These are phyloP conservation scores for Alethe castanea DNA, from an alignment of 2,113 vertebrate species.

Conservation along the genomic window DNA sequence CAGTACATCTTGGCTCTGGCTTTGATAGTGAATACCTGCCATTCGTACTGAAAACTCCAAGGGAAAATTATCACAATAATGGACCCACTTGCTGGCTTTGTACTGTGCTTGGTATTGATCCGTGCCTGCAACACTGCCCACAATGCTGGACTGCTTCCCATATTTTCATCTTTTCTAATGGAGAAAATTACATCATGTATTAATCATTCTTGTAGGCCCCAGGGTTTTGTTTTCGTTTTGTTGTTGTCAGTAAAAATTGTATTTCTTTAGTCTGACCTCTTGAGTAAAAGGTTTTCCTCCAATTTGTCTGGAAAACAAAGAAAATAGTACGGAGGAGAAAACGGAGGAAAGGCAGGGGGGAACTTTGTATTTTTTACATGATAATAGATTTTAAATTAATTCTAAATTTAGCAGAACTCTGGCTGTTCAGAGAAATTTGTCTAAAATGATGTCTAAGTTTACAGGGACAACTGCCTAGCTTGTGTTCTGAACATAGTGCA, in stretches of 20 bases:
- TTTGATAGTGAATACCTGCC: not conserved
- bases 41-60: not conserved
- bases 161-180: not conserved
- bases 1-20: not conserved
- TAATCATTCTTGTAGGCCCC: not conserved
- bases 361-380: not conserved
- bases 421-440: not conserved
- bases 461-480: not conserved
- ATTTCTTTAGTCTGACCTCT: not conserved
- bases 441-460: not conserved
- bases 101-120: not conserved
- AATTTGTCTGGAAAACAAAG: not conserved
- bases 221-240: not conserved
- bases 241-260: not conserved
- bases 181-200: not conserved
- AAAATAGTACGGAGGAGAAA: not conserved
- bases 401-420: not conserved
- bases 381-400: not conserved
- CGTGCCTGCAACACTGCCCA: not conserved
- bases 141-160: not conserved
- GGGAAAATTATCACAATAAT: not conserved
- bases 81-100: not conserved
- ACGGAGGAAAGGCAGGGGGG: rapidly evolving
- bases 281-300: not conserved
- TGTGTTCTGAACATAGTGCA: not conserved